A percentile compares a stretch with the other conserved stretches of the same genome.
Conservation (phyloP, 2,888 invertebrate genomes). For the Pammene aurita region DNA sequence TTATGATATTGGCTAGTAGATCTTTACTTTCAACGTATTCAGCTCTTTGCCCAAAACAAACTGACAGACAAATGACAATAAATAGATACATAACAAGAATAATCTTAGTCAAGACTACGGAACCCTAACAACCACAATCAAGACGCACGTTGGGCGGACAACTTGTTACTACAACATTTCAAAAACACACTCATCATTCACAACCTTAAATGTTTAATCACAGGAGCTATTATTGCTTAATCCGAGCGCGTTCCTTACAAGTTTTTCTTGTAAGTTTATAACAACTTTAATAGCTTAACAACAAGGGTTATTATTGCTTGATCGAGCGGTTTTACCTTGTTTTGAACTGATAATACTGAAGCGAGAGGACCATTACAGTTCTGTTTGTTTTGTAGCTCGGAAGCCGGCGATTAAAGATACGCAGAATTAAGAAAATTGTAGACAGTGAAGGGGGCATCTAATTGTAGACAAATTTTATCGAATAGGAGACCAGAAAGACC, state of each 20-base stretch:
- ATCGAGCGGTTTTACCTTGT: neutral
- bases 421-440: constrained; percentile 19
- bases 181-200: neutral
- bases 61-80: neutral
- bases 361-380: constrained; percentile 60
- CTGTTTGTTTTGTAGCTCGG: constrained; percentile 71
- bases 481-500: too few species aligned
- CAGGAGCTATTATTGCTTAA: neutral
- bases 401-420: constrained; percentile 62
- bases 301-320: neutral
- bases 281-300: neutral
- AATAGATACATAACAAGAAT: neutral
- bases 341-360: constrained; percentile 43
- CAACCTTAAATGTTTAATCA: neutral
- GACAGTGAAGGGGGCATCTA: constrained; percentile 15
- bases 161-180: constrained; percentile 42
- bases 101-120: neutral
- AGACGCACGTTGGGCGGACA: constrained; percentile 43
- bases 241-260: neutral
- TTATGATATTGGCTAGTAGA: too few species aligned
- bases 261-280: neutral
- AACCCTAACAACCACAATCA: constrained; percentile 36
- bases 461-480: too few species aligned
- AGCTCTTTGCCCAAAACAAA: too few species aligned
- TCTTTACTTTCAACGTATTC: too few species aligned